Base-by-base conservation (phyloP, 2,888 invertebrate genomes). In the Folsomia manolachei region DNA sequence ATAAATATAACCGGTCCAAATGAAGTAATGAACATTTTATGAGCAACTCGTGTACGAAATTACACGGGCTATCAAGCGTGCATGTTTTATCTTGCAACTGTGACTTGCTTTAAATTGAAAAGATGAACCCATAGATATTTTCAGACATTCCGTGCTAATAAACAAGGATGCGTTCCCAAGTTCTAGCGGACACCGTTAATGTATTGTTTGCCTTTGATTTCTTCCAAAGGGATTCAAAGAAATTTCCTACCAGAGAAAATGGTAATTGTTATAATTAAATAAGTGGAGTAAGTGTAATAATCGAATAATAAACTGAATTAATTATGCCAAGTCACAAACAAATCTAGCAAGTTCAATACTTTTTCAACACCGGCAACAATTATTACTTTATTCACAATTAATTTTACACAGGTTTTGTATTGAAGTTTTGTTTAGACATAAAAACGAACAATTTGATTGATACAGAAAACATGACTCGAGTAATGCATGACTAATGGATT, bases 191-290 rank as follows among this genome's bases (percentile, higher is more conserved):
- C 24, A 23, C 23, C 26, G 14, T 62, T 19, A n/a, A 62, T 26
- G 62, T 62, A 62, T 62, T 62, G 26, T 62, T 26, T 62, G 62
- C 62, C 62, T 62, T 62, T 62, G 62, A 62, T 62, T 62, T 62
- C 62, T 62, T 62, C 62, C 62, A 62, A 62, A 62, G 62, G 62
- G 62, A 62, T 62, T 62, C 62, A 19, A 62, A 62, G 62, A 11
- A 62, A 62, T 62, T 62, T 62, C 62, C 23, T 62, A 62, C 26
- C 62, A 25, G 62, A 4, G 25, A 62, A 62, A 23, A 25, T 62
- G 62, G 62, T 62, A 62, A 62, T 62, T 62, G 26, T 62, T 62
- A 23, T 23, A 14, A 25, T 62, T 14, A 25, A 23, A 2, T 62
- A 62, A 24, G 62, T 62, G 62, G 62, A 25, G 2, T 23, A 62